phyloP scores from a whole-genome alignment of 2,113 vertebrate species.

The Oostethus manadensis region DNA sequence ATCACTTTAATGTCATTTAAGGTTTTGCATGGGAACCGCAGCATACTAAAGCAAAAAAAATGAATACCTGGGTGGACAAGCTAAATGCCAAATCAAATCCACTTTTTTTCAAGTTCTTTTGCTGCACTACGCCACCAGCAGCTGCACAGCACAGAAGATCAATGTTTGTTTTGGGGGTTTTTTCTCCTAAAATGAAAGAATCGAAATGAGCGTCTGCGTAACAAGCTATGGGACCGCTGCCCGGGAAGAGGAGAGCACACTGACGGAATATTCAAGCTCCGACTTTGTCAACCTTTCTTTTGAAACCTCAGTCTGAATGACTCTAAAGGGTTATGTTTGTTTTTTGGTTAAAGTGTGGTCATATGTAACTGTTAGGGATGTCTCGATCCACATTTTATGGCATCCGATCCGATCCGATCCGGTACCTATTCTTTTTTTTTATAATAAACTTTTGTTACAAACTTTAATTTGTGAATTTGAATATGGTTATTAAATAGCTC shows the following conservation, averaged over 20 bases:
- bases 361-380: too few relatives aligned
- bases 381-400: too few relatives aligned
- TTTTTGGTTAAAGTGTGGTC: too few relatives aligned
- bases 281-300: not conserved
- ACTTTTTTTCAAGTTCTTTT: not conserved
- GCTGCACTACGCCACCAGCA: not conserved
- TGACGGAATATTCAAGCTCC: not conserved
- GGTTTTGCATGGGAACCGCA: not conserved
- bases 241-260: not conserved
- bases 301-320: not conserved
- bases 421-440: too few relatives aligned
- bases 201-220: not conserved
- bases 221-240: not conserved
- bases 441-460: too few relatives aligned
- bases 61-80: not conserved
- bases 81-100: not conserved
- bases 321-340: not conserved
- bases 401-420: too few relatives aligned
- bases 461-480: too few relatives aligned
- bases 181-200: conserved; percentile 1
- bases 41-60: not conserved
- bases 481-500: too few relatives aligned
- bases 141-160: not conserved
- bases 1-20: too few relatives aligned
- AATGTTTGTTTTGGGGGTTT: not conserved